phyloP scores from a whole-genome alignment of 2,113 vertebrate species.

The Lamprologus lemairii region DNA sequence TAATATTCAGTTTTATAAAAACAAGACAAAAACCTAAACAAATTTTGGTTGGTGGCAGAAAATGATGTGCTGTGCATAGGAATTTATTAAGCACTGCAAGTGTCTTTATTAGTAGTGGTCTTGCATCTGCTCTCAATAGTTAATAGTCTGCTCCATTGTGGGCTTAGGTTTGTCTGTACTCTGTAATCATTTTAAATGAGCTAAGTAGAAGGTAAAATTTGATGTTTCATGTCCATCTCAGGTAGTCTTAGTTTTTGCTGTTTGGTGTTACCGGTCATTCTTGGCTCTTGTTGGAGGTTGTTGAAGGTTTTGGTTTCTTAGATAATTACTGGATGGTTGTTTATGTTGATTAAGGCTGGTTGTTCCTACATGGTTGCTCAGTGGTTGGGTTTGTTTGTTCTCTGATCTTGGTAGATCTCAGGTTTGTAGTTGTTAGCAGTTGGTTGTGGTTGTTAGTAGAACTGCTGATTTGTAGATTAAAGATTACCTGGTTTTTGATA shows the following conservation, averaged over 20 bases:
- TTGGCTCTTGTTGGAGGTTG: background rate
- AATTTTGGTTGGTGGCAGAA: background rate
- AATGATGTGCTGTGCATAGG: background rate
- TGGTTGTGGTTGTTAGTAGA: background rate
- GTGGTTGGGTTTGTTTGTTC: background rate
- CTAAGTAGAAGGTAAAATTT: background rate
- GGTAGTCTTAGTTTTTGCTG: background rate
- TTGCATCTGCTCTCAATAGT: background rate
- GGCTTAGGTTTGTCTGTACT: background rate
- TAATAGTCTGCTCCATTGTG: background rate
- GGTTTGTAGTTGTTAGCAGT: background rate
- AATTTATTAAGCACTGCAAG: background rate
- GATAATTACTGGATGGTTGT: background rate
- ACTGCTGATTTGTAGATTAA: background rate
- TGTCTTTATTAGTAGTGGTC: background rate
- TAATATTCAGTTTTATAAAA: background rate
- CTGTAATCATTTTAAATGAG: background rate
- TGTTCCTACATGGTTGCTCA: background rate
- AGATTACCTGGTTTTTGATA: background rate
- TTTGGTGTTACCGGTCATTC: background rate
- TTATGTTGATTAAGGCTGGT: background rate
- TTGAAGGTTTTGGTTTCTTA: background rate
- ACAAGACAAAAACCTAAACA: background rate
- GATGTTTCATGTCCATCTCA: background rate
- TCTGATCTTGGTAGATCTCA: background rate